Evolutionary conservation across 23 tunicate genomes (phyloP).

Genomic region (Oikopleura vanhoeffeni): DNA sequence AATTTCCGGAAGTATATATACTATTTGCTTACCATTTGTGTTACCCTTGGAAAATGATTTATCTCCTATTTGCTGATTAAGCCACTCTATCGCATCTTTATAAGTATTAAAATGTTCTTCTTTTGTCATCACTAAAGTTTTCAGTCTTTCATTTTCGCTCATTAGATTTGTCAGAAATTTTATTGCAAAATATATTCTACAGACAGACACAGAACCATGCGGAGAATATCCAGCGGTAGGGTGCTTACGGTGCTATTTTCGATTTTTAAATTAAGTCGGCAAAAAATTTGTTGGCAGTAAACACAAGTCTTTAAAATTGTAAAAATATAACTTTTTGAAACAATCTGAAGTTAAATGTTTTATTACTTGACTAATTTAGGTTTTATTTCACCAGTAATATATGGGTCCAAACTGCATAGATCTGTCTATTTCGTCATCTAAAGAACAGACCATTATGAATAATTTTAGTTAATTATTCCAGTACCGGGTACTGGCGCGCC

Average conservation of each 20-base stretch:
- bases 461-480: no score
- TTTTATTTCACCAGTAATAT: no score
- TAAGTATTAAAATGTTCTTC: background rate
- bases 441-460: no score
- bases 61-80: background rate
- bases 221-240: background rate
- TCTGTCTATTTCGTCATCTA: no score
- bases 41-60: background rate
- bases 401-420: no score
- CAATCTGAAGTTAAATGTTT: no score
- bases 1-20: no score
- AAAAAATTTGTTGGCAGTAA: no score
- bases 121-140: background rate
- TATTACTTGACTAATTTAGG: no score
- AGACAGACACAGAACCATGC: background rate
- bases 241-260: background rate
- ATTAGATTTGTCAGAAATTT: background rate
- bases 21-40: background rate
- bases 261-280: background rate
- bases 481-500: no score
- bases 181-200: background rate
- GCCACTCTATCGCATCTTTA: background rate
- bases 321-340: no score
- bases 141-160: background rate
- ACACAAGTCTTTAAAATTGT: no score